These are phyloP conservation scores for Pelecanoides urinatrix DNA, from an alignment of 2,113 vertebrate species.

Conservation along the genomic window DNA sequence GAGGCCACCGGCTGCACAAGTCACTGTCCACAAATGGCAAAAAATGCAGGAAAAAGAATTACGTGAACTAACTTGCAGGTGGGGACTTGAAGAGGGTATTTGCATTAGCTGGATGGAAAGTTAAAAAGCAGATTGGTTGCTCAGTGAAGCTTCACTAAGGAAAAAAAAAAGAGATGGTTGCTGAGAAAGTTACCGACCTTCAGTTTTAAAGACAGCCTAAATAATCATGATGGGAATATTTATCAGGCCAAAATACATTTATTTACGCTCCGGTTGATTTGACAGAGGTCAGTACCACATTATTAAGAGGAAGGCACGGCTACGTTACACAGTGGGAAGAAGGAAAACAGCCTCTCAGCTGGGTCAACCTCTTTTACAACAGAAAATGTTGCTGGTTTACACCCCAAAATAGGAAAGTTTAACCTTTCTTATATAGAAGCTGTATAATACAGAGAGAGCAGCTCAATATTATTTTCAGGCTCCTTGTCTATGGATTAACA, in stretches of 20 bases:
- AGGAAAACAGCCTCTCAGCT: neutral
- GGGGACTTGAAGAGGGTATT: neutral
- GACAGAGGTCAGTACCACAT: neutral
- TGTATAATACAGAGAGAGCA: neutral
- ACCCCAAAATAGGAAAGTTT: neutral
- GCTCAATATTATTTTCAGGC: neutral
- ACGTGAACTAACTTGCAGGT: rapidly evolving
- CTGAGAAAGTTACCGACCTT: neutral
- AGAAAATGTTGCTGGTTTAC: neutral
- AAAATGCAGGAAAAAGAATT: neutral
- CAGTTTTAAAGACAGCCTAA: neutral
- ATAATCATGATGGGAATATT: neutral
- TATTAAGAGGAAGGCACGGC: neutral
- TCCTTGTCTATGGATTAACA: neutral
- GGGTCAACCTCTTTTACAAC: neutral
- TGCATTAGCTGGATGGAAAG: too few relatives aligned
- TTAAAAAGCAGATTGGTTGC: neutral
- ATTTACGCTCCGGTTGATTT: neutral
- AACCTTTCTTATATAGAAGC: neutral
- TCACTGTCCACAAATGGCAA: neutral
- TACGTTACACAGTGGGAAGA: neutral
- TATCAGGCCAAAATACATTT: neutral
- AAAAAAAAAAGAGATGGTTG: neutral
- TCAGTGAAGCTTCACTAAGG: neutral
- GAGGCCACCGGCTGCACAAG: neutral